Evolutionary conservation across 2,113 vertebrate species (phyloP).

Genomic region (Kryptolebias marmoratus): DNA sequence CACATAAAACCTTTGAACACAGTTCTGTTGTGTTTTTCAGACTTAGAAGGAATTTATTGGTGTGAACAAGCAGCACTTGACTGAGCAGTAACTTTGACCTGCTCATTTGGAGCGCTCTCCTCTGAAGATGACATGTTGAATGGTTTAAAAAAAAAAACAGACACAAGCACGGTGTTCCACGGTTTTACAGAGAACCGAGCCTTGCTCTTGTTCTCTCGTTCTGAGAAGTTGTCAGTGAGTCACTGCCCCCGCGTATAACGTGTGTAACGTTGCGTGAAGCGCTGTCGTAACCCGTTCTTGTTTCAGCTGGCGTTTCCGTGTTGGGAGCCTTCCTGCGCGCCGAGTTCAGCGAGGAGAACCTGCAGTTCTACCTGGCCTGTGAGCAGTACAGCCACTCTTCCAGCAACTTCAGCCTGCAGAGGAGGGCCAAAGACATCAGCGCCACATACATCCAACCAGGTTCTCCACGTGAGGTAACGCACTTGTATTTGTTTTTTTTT

Average conservation of each 20-base stretch:
- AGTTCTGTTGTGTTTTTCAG: too few relatives aligned
- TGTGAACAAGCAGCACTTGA: too few relatives aligned
- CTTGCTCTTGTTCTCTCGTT: too few relatives aligned
- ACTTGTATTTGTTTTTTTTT: background rate
- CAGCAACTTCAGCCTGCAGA: conserved; percentile 83
- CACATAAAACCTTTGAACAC: too few relatives aligned
- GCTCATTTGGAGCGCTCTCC: too few relatives aligned
- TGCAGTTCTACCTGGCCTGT: conserved; percentile 94
- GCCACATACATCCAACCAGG: conserved; percentile 88
- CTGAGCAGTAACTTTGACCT: too few relatives aligned
- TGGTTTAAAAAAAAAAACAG: too few relatives aligned
- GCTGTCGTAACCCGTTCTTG: background rate
- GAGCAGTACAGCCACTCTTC: conserved; percentile 92
- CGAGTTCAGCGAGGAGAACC: conserved; percentile 96
- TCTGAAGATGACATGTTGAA: too few relatives aligned
- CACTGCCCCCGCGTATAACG: background rate
- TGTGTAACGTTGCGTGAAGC: background rate
- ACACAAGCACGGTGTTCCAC: too few relatives aligned
- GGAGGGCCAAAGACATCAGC: conserved; percentile 88
- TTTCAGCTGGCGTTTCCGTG: conserved; percentile 78
- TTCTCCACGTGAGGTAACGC: conserved; percentile 89
- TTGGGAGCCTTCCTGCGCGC: conserved; percentile 91
- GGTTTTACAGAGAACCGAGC: too few relatives aligned
- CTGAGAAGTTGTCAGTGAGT: too few relatives aligned
- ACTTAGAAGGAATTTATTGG: too few relatives aligned